These are phyloP conservation scores for Irena cyanogastra DNA, from an alignment of 2,113 vertebrate genomes.

Conservation along the genomic window DNA sequence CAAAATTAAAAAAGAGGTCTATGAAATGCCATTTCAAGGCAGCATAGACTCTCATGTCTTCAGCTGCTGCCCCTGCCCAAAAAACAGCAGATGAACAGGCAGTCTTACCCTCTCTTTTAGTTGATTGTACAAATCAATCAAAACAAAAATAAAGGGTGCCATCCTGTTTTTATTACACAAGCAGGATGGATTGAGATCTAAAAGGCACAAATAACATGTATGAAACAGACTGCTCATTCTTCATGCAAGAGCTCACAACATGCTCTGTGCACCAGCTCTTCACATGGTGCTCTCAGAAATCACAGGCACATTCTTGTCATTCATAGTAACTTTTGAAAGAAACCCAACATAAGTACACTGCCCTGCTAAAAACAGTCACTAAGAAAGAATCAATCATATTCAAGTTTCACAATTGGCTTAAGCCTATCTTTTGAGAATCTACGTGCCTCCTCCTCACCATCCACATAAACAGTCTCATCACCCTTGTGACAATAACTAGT, in stretches of 20 bases:
- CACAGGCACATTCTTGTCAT: neutral
- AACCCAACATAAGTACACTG: neutral
- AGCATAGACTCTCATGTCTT: fast-evolving
- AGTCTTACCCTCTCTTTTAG: neutral
- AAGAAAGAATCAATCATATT: fast-evolving
- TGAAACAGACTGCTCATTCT: neutral
- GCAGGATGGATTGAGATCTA: neutral
- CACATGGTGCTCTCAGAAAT: neutral
- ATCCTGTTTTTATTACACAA: neutral
- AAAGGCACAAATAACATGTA: neutral
- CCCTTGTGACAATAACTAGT: neutral
- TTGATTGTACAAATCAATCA: neutral
- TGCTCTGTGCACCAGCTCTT: neutral
- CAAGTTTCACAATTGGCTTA: neutral
- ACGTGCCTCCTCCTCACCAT: fast-evolving
- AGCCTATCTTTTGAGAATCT: neutral
- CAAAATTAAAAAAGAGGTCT: neutral
- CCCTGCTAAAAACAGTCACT: neutral
- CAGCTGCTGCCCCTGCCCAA: neutral
- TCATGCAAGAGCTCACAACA: neutral
- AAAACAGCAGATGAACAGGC: neutral
- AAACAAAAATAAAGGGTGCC: neutral
- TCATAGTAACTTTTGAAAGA: neutral
- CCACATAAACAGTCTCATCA: neutral
- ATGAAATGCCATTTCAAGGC: neutral